phyloP scores from a whole-genome alignment of 2,113 vertebrate genomes.

The Rhineura floridana region DNA sequence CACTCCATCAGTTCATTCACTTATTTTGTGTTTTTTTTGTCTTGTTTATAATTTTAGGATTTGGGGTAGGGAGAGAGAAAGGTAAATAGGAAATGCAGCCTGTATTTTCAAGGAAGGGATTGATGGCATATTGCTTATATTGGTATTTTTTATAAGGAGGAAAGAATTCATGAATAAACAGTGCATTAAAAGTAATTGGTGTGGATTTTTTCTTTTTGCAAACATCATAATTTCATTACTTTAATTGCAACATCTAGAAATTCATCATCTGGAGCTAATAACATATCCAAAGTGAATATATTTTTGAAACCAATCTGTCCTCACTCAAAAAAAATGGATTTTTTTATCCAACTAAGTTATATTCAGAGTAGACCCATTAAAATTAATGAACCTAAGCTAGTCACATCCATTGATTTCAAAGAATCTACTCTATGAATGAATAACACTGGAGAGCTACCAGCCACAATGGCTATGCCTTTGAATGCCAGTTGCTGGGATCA shows the following conservation, averaged over 20 bases:
- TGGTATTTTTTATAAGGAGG: neutral
- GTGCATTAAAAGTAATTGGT: neutral
- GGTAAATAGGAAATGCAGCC: neutral
- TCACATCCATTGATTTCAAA: too few species aligned
- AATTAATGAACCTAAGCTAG: too few species aligned
- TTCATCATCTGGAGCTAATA: neutral
- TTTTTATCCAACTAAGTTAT: too few species aligned
- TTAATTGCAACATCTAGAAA: neutral
- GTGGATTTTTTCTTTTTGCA: too few species aligned
- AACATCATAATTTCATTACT: neutral
- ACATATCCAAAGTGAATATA: too few species aligned
- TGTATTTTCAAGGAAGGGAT: neutral
- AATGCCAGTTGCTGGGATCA: too few species aligned
- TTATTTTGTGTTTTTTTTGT: neutral
- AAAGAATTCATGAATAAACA: neutral
- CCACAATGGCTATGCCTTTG: too few species aligned
- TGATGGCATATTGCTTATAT: neutral
- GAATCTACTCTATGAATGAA: too few species aligned
- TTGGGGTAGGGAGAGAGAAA: neutral
- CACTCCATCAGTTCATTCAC: neutral
- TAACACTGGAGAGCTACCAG: too few species aligned
- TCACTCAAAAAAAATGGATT: too few species aligned
- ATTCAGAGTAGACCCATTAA: too few species aligned
- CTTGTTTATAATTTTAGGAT: neutral
- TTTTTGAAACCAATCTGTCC: too few species aligned